These are phyloP conservation scores for Rhizomys pruinosus DNA, from an alignment of 2,113 vertebrate species.

Conservation along the genomic window DNA sequence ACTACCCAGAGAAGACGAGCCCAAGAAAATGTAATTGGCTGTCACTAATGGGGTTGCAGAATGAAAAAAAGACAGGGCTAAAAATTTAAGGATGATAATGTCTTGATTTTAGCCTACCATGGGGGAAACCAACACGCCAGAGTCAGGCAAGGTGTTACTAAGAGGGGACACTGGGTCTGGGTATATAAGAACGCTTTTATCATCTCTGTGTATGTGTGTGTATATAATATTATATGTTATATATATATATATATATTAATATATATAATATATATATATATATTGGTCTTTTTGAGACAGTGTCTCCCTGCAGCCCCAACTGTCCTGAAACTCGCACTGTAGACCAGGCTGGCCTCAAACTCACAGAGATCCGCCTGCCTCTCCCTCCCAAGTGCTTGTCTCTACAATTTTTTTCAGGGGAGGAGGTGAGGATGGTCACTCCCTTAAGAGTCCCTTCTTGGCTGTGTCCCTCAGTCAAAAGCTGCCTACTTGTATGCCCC, in stretches of 20 bases:
- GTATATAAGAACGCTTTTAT: no score
- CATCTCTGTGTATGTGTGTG: no score
- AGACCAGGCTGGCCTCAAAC: no score
- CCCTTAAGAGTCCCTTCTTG: background rate
- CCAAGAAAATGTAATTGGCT: background rate
- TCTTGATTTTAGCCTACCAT: background rate
- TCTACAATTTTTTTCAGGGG: background rate
- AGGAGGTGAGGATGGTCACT: background rate
- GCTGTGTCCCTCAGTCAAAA: background rate
- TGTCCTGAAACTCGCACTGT: no score
- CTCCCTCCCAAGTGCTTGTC: no score
- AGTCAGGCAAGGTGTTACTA: background rate
- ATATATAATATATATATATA: no score
- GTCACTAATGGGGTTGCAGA: background rate
- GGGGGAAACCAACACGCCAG: background rate
- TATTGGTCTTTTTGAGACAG: no score
- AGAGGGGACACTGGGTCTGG: background rate
- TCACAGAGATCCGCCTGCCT: no score
- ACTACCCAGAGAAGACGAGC: background rate
- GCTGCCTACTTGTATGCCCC: background rate
- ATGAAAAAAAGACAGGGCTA: background rate
- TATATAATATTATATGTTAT: no score
- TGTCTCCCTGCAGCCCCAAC: no score
- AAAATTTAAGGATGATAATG: background rate
- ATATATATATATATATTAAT: no score